Base-by-base conservation (phyloP, 2,113 vertebrate genomes). In the Heteronetta atricapilla region DNA sequence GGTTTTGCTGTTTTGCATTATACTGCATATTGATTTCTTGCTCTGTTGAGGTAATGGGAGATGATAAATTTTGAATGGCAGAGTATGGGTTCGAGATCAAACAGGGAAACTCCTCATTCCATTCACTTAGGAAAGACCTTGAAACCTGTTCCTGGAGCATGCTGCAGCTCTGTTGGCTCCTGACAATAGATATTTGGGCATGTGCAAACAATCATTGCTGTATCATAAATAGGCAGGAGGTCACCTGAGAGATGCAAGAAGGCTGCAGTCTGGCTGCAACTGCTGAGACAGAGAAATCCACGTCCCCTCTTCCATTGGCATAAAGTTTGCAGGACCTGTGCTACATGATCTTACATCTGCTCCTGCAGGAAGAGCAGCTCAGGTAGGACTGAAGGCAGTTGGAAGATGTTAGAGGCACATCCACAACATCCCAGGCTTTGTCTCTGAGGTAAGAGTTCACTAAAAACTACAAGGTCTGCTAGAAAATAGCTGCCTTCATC, bases 261-360 rank as follows among this genome's bases (percentile, higher is more conserved):
- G 44, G 44, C 12, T 69, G 23, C 17, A 26, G 36, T 8, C 20
- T 34, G 40, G 12, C 38, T 40, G n/a, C 52, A 79, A 4, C 20
- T 82, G 44, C 67, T 46, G 25, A 50, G 31, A 31, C 0, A 26
- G 38, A 52, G 34, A 84, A 80, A 79, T 8, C 44, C 62, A 29
- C 3, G 0, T 29, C 12, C 25, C 3, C 2, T 52, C 18, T 38
- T n/a, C 53, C 56, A 6, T 5, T 13, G 52, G 31, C 21, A 13
- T 55, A 31, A 44, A 14, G 34, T 20, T 59, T 62, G n/a, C 31
- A 66, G 38, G 34, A 33, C n/a, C 22, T 17, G 13, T 55, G 44
- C 36, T 38, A 33, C 28, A 22, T 55, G 34, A 8, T 23, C 29
- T 46, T 9, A 2, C 19, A 52, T 78, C 25, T 70, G 38, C 23